Evolutionary conservation across 30 jellyfish, hydroid and myxozoan species (phyloP), one percentile per base, ranked within the genome.

Genomic region (Pelagia noctiluca): DNA sequence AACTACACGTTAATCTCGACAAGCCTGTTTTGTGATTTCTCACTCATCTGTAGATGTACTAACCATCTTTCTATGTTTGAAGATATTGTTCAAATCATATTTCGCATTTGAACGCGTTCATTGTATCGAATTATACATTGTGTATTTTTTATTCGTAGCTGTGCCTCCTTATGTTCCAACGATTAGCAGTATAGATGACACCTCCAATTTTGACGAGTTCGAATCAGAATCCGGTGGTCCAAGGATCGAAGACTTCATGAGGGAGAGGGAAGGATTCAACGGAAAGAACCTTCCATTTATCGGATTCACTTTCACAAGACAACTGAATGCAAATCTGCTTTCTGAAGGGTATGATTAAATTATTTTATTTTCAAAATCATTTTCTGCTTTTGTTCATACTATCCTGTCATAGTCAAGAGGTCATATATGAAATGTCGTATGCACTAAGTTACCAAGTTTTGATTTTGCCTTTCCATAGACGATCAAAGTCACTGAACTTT

Each of bases 131-230:
- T n/a, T 42, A 42, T 42, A 42, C 57, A 42, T 42, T 42, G 57
- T 42, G 16, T 42, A 8, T 10, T 60, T 60, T 60, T 26, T 60
- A n/a, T 60, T 83, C 31, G 24, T 73, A 95, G 99, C 99, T 52
- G 97, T 95, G 62, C 99, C 99, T 21, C 99, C 99, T 16, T 96
- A 96, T 48, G 98, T 96, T 61, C 99, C 99, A 32, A 87, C 93
- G 10, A 67, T 96, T 48, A 86, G 90, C 83, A 88, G 98, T 64
- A 86, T 70, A 25, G 97, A 88, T 64, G 99, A 96, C 54, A 91
- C 99, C 1, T 96, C 99, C 33, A 87, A 96, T 80, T 96, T 96
- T 66, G 99, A 96, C 38, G 98, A 96, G 33, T 90, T 96, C 64
- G 98, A 90, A 63, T 63, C 99, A 5, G 98, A 92, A 36, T 76